Evolutionary conservation across 2,113 vertebrate species (phyloP).

Genomic region (Notiomystis cincta): DNA sequence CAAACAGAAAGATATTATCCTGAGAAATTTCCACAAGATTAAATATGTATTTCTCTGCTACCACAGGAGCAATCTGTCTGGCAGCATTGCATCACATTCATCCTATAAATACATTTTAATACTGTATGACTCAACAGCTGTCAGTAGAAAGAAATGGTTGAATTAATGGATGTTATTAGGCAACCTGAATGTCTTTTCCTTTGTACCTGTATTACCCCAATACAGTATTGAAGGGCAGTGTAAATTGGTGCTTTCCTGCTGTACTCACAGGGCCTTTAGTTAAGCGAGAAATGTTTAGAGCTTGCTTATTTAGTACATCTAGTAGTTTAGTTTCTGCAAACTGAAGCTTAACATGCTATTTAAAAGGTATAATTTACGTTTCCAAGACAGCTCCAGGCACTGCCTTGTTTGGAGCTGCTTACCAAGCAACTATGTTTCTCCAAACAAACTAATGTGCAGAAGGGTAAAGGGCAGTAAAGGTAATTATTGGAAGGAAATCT

Average conservation of each 20-base stretch:
- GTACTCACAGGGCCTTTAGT: neutral
- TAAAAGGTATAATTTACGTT: slow-evolving; percentile 63
- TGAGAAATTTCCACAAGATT: neutral
- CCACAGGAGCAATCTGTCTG: neutral
- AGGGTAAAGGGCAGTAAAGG: slow-evolving; percentile 74
- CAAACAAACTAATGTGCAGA: slow-evolving; percentile 70
- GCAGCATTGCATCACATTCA: neutral
- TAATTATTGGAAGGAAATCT: slow-evolving; percentile 78
- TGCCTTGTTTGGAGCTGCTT: slow-evolving; percentile 65
- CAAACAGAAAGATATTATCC: neutral
- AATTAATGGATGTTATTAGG: neutral
- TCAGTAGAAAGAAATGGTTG: neutral
- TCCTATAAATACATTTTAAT: neutral
- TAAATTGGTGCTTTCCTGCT: neutral
- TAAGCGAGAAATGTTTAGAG: neutral
- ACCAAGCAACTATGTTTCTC: slow-evolving; percentile 64
- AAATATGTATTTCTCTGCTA: neutral
- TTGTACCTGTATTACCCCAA: neutral
- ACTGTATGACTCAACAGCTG: neutral
- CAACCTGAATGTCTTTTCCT: neutral
- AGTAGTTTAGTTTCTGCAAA: neutral
- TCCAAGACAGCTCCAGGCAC: slow-evolving; percentile 65
- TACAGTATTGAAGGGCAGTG: neutral
- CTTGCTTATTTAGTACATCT: neutral
- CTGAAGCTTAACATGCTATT: slow-evolving; percentile 12